phyloP scores from a whole-genome alignment of 2,888 invertebrate genomes.

The Drosophila mimica region DNA sequence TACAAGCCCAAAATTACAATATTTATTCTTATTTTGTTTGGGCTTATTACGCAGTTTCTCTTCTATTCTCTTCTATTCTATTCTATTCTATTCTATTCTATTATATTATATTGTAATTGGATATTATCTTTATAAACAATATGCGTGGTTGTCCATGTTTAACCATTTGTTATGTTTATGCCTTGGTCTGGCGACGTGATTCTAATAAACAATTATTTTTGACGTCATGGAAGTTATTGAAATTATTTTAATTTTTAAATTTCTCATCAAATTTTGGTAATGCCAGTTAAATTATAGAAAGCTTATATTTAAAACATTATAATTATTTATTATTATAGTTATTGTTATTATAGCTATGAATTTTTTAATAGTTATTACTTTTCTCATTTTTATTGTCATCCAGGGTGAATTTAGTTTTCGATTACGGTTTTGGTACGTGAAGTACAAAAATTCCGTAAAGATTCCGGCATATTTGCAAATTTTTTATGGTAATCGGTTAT shows the following conservation, averaged over 20 bases:
- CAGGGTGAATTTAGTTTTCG: background rate
- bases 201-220: constrained; percentile 13
- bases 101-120: background rate
- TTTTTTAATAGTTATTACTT: background rate
- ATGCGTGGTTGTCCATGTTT: background rate
- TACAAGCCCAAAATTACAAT: background rate
- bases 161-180: background rate
- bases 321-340: too few relatives aligned
- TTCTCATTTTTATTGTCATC: background rate
- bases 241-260: background rate
- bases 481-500: too few relatives aligned
- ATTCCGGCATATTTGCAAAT: background rate
- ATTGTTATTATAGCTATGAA: background rate
- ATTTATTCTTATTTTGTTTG: background rate
- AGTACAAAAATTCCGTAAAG: background rate
- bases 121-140: background rate
- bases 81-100: too few relatives aligned
- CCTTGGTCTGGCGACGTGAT: constrained; percentile 25
- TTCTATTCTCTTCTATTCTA: too few relatives aligned
- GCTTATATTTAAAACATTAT: background rate
- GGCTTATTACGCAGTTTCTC: background rate
- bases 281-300: background rate
- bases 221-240: background rate
- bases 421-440: background rate
- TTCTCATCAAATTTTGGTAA: background rate